Base-by-base conservation (phyloP, 2,888 invertebrate genomes). In the Zele albiditarsus region DNA sequence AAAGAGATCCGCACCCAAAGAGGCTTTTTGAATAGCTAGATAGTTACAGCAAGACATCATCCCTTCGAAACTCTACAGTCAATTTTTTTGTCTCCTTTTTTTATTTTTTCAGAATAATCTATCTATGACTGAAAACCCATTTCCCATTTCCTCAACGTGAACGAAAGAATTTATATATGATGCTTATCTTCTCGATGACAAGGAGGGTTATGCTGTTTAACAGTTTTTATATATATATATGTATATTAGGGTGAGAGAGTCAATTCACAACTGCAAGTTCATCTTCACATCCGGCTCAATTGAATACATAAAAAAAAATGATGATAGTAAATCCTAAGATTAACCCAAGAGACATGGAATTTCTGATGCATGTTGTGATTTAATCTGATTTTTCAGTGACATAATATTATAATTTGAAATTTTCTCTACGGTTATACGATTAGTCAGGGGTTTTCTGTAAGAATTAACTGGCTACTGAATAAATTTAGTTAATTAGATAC, bases 321-420 rank as follows among this genome's bases (percentile, higher is more conserved):
- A 10, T 38, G 12, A 8, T 38, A 38, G 12, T 12, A 8, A 38
- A 38, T 62, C 31, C 10, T 62, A 28, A 25, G 27, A 27, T 62
- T 28, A 27, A 28, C n/a, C 14, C n/a, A 62, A 62, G n/a, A 27
- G 27, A 27, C 31, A 27, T 62, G 58, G 58, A 38, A 38, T 38
- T 38, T 38, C 12, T 12, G 10, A 38, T 3, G 31, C 27, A 62
- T 28, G 31, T 62, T 28, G 8, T 62, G 27, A 28, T 28, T 62
- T 62, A 27, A 62, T 62, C 28, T 27, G n/a, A 62, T 27, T 62
- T 27, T 62, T 62, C 62, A 62, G 6, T 62, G 31, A 62, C 62
- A 62, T 62, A 27, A 27, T 31, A 62, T 62, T n/a, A 16, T 16
- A 31, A 27, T 62, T n/a, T 38, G 12, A 6, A 38, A 38, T 38